A percentile compares a stretch with the other conserved stretches of the same genome.
phyloP scores from a whole-genome alignment of 2,888 invertebrate genomes.

The Gnatocerus cornutus region DNA sequence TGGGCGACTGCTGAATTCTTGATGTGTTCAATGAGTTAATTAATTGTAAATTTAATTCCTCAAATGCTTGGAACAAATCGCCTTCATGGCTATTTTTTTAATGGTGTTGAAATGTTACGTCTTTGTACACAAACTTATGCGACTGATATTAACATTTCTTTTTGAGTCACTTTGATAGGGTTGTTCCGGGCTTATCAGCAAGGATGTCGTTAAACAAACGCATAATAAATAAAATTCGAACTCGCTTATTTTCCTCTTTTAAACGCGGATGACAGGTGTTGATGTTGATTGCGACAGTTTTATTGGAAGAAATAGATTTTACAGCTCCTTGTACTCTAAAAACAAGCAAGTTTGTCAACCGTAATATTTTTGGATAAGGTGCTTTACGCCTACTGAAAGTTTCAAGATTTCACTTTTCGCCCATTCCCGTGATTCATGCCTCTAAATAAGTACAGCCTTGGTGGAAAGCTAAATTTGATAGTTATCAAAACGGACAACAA shows the following conservation, averaged over 20 bases:
- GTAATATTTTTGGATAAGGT: slow-evolving; percentile 9
- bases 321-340: background rate
- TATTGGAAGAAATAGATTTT: background rate
- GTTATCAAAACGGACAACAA: background rate
- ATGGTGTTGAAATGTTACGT: too few species aligned
- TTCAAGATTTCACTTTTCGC: slow-evolving; percentile 9
- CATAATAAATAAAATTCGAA: too few species aligned
- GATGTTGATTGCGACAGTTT: background rate
- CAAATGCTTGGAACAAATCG: slow-evolving; percentile 10
- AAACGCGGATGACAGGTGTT: slow-evolving; percentile 1
- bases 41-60: slow-evolving; percentile 28
- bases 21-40: slow-evolving; percentile 36
- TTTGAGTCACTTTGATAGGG: background rate
- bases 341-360: slow-evolving; percentile 1
- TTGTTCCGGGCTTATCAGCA: slow-evolving; percentile 6
- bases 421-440: slow-evolving; percentile 4
- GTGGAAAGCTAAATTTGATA: background rate
- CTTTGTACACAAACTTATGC: too few species aligned
- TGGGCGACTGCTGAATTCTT: slow-evolving; percentile 45
- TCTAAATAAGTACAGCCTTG: background rate
- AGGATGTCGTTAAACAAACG: background rate
- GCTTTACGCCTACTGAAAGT: background rate
- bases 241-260: background rate
- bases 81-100: background rate
- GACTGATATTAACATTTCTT: background rate